Base-by-base conservation (phyloP, 2,888 invertebrate species). In the Tetanocera ferruginea region DNA sequence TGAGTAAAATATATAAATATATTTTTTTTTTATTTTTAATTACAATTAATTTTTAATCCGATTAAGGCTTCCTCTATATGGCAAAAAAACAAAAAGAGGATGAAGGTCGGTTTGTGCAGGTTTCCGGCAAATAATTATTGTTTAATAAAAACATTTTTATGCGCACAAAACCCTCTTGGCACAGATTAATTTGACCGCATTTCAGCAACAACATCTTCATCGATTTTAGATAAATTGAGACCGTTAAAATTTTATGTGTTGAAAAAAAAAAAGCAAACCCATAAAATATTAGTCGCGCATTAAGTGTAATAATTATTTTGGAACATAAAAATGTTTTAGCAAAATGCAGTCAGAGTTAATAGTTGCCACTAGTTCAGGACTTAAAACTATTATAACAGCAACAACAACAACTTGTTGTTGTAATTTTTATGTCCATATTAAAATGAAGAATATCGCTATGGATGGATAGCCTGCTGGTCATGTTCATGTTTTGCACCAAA, bases 1-100 rank as follows among this genome's bases (percentile, higher is more conserved):
- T 66, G 74, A 74, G 74, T 25, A 64, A 64, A 74, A 74, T 51
- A 74, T 74, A 66, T 74, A 74, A 51, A 74, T 74, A 66, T 74
- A 6, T 37, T 37, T 1, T 37, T 1, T 37, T 37, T 37, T 37
- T 37, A 6, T 74, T 66, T 64, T 74, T 74, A 74, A 74, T 74
- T 74, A 74, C 74, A 74, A 52, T 64, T 74, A 31, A 52, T 34
- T 28, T 64, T 74, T 66, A 74, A 64, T 74, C 64, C 74, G 64
- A 64, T 74, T 73, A 60, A 19, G 19, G 62, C 60, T 43, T 57
- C 57, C 34, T 51, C 67, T 67, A 34, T 11, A 57, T 19, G 23
- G 37, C 34, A 34, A 23, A 49, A 51, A 51, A 34, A 11, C 17
- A 19, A 17, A 0, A 34, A 31, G 49, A 14, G 64, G 34, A 4